Evolutionary conservation across 2,888 invertebrate species (phyloP).

Genomic region (Epicampocera succincta): DNA sequence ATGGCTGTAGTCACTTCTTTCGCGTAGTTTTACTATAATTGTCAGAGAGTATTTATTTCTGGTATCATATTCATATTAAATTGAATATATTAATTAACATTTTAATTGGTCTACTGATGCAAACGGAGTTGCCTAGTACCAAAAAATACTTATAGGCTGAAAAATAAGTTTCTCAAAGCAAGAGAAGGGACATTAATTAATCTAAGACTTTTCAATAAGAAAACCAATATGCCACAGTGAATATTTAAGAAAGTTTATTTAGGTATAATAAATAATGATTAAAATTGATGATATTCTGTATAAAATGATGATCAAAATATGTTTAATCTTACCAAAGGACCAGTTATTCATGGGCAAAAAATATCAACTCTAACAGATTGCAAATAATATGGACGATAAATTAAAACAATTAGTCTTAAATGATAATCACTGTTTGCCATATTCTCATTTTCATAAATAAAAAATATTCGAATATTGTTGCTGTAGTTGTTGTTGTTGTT

Average conservation of each 20-base stretch:
- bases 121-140: slow-evolving; percentile 20
- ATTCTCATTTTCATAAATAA: slow-evolving; percentile 63
- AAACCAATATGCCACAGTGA: too few relatives aligned
- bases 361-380: slow-evolving; percentile 39
- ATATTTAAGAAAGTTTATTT: too few relatives aligned
- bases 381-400: slow-evolving; percentile 50
- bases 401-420: slow-evolving; percentile 74
- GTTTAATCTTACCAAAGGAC: not conserved
- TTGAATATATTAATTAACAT: slow-evolving; percentile 25
- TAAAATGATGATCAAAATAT: too few relatives aligned
- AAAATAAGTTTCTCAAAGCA: slow-evolving; percentile 1
- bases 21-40: too few relatives aligned
- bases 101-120: slow-evolving; percentile 27
- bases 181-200: not conserved
- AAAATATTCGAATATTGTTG: slow-evolving; percentile 26
- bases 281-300: too few relatives aligned
- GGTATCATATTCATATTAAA: too few relatives aligned
- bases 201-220: too few relatives aligned
- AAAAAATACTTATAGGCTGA: not conserved
- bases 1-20: too few relatives aligned
- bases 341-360: not conserved
- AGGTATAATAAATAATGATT: too few relatives aligned
- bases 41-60: too few relatives aligned
- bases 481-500: too few relatives aligned
- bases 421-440: slow-evolving; percentile 72